Conservation (phyloP, 2,888 invertebrate species). For the Muscina levida region DNA sequence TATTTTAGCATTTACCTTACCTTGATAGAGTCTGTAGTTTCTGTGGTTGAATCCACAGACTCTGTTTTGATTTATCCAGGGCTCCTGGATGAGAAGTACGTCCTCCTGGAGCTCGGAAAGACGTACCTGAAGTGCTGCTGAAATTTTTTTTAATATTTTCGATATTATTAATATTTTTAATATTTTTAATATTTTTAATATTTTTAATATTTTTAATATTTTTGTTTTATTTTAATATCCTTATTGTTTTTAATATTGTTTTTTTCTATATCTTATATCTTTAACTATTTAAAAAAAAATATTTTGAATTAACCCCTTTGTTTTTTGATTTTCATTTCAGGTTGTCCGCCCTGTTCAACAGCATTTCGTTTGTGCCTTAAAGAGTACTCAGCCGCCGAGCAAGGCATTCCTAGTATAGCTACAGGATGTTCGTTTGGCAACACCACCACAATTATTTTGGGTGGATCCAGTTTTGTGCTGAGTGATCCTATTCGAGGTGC, state of each 20-base stretch:
- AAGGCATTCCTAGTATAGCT: constrained; percentile 76
- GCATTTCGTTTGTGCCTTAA: constrained; percentile 94
- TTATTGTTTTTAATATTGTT: background rate
- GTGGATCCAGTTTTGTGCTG: constrained; percentile 93
- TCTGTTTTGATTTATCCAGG: too few relatives aligned
- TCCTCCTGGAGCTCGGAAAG: too few relatives aligned
- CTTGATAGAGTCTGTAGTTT: too few relatives aligned
- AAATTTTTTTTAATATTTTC: too few relatives aligned
- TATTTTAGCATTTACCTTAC: too few relatives aligned
- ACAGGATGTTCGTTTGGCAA: constrained; percentile 93
- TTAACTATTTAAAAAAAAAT: background rate
- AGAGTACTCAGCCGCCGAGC: constrained; percentile 84
- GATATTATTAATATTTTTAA: too few relatives aligned
- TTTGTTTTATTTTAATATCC: too few relatives aligned
- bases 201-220: too few relatives aligned
- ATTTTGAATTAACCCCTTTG: background rate
- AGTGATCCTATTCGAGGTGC: constrained; percentile 89
- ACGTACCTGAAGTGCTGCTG: too few relatives aligned
- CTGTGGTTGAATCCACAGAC: too few relatives aligned
- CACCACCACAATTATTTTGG: constrained; percentile 90
- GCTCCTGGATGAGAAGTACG: too few relatives aligned
- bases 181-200: too few relatives aligned
- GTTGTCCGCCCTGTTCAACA: constrained; percentile 88
- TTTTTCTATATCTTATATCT: background rate
- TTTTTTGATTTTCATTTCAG: constrained; percentile 73